phyloP scores from a whole-genome alignment of 2,797 vertebrate genomes.

The Apodemus agrarius region DNA sequence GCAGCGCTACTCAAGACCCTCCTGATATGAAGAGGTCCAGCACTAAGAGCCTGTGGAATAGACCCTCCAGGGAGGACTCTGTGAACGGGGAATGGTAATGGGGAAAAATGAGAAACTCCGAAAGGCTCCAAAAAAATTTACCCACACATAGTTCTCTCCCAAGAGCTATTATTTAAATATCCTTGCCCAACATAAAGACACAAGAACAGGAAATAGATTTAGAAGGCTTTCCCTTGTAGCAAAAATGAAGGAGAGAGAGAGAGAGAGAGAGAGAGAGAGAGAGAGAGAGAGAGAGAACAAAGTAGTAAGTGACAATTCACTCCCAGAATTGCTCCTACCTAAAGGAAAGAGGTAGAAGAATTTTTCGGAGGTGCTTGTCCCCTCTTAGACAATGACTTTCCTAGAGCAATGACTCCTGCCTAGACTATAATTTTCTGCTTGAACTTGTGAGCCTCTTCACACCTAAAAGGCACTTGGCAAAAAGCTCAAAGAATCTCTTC shows the following conservation, averaged over 20 bases:
- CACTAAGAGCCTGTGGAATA: not conserved
- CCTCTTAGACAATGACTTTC: not conserved
- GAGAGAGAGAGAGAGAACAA: not conserved
- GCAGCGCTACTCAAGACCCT: not conserved
- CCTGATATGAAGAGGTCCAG: not conserved
- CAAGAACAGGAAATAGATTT: not conserved
- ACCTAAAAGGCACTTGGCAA: not conserved
- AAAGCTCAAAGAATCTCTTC: not conserved
- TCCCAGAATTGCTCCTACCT: not conserved
- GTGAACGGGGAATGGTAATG: fast-evolving
- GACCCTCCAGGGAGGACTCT: not conserved
- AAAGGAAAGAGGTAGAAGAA: not conserved
- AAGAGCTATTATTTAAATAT: not conserved
- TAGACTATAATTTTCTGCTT: not conserved
- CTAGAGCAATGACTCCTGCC: not conserved
- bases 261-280: too few relatives aligned
- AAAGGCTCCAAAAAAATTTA: not conserved
- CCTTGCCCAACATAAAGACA: not conserved
- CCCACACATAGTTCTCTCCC: not conserved
- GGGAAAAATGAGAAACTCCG: not conserved
- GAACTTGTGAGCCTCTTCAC: not conserved
- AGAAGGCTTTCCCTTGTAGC: not conserved
- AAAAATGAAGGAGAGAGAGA: not conserved
- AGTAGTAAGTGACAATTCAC: not conserved
- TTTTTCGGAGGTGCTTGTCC: not conserved